These are phyloP conservation scores for Hafferia zeledoni DNA, from an alignment of 2,797 vertebrate genomes.

Conservation along the genomic window DNA sequence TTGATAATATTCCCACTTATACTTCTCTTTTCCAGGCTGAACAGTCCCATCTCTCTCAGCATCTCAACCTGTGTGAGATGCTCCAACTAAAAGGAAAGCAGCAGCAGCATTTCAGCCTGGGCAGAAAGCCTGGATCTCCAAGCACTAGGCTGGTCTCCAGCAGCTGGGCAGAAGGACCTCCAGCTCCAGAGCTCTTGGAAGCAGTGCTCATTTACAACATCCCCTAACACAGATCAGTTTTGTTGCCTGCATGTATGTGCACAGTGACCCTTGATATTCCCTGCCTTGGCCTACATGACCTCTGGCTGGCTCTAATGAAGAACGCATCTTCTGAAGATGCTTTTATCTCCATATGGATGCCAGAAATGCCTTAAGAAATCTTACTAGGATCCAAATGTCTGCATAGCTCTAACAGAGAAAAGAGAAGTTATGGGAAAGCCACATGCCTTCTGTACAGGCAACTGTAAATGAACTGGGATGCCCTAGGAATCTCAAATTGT, in stretches of 20 bases:
- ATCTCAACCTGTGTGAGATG: background rate
- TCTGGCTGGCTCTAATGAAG: background rate
- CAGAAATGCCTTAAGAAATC: background rate
- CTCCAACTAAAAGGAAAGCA: background rate
- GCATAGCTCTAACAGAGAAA: background rate
- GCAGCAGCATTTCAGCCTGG: background rate
- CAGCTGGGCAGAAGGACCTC: background rate
- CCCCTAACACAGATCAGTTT: background rate
- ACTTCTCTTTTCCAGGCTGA: background rate
- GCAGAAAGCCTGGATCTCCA: background rate
- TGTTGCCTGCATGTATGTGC: background rate
- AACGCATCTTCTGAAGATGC: background rate
- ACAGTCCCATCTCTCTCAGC: background rate
- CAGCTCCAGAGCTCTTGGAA: background rate
- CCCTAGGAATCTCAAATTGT: background rate
- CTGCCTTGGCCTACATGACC: background rate
- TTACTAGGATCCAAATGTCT: background rate
- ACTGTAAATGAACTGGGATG: background rate
- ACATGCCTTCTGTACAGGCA: background rate
- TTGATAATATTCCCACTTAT: background rate
- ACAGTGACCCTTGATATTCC: background rate
- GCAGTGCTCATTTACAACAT: background rate
- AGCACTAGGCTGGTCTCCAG: background rate
- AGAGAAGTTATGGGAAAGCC: background rate
- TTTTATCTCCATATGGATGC: background rate